Conservation (phyloP, 2,888 invertebrate species). For the Pecten maximus region DNA sequence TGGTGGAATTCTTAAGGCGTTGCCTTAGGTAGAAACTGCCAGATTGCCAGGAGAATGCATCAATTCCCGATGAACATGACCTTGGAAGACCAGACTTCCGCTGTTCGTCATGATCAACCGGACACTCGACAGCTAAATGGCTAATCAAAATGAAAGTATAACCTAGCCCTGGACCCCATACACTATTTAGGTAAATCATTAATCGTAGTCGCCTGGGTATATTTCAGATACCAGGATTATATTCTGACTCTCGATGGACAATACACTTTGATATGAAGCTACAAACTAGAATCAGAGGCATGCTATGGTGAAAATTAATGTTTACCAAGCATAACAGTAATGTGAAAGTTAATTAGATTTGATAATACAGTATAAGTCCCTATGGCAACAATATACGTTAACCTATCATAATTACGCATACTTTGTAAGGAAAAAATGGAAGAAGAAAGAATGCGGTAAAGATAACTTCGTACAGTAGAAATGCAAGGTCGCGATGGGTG, state of each 20-base stretch:
- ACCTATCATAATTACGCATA: neutral
- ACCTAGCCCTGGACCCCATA: neutral
- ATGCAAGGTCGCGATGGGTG: neutral
- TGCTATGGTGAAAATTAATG: neutral
- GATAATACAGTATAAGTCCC: neutral
- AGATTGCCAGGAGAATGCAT: neutral
- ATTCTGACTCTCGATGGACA: neutral
- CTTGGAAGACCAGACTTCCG: neutral
- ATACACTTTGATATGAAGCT: neutral
- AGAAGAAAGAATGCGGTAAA: neutral
- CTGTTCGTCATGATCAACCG: conserved; percentile 18
- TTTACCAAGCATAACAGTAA: neutral
- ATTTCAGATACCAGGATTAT: neutral
- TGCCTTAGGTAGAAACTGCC: neutral
- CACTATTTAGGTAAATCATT: neutral
- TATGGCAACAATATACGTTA: neutral
- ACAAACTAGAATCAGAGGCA: neutral
- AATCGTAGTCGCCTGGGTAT: neutral
- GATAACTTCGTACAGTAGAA: neutral
- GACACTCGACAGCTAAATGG: neutral
- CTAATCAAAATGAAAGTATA: neutral
- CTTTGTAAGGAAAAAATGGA: neutral
- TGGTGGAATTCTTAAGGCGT: neutral
- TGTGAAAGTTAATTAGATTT: neutral
- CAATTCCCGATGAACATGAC: neutral